Evolutionary conservation across 92 coral and sea anemone genomes (phyloP), one percentile per base, ranked within the genome.

Genomic region (Porites cylindrica): DNA sequence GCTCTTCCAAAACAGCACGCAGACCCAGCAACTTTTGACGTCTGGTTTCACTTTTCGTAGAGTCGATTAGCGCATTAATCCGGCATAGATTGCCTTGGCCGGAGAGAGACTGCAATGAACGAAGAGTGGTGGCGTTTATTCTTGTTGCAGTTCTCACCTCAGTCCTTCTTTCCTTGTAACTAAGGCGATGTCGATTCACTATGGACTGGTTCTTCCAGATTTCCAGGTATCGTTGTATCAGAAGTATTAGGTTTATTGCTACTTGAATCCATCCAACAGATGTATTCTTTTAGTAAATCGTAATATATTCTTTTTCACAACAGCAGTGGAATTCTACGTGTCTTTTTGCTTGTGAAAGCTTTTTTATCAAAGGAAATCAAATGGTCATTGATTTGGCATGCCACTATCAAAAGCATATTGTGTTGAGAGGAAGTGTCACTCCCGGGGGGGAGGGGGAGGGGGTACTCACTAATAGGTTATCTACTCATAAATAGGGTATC

Each of bases 101-200:
- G 19, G 66, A 66, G 63, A 68, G 78, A 69, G 52, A 70, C 60
- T 81, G 77, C 23, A 81, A 71, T 71, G 56, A 26, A 69, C 51
- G 53, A 53, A 68, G 85, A 80, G 56, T 64, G 68, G 82, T 78
- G 51, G 51, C 51, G 18, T 66, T 78, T 78, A 78, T 58, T 78
- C 66, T 8, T 59, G 82, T 59, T 62, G 82, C 82, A 78, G 82
- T 78, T 78, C 82, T 78, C 69, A 66, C 66, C 53, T 78, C 69
- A 66, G 82, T 78, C 82, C 82, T 78, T 78, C 82, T 52, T 78
- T 78, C 82, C 69, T 78, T 78, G 69, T 78, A 60, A 54, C 70
- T 78, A 69, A 69, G 74, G 52, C 43, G 51, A 69, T 69, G 47
- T 69, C 16, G 51, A 69, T 69, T 69, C 51, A 69, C 74, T 69